Conservation (phyloP, 1,140 invertebrate species). For the Hyposmocoma kahamanoa region DNA sequence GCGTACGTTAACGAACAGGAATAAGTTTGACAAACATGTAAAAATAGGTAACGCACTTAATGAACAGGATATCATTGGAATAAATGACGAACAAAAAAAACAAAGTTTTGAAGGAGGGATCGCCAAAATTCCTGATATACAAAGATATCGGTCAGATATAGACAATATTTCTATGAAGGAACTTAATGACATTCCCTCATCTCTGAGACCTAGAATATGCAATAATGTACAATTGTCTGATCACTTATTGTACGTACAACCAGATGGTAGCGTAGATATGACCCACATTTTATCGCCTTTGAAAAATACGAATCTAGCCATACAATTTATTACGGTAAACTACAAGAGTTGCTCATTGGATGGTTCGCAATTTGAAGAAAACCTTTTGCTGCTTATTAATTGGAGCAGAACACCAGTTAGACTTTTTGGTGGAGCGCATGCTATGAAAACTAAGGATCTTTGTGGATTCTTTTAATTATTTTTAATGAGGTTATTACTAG, state of each 20-base stretch:
- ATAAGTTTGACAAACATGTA: conserved; percentile 45
- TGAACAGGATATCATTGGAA: conserved; percentile 42
- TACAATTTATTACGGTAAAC: conserved; percentile 51
- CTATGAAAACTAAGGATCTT: conserved; percentile 65
- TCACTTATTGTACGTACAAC: conserved; percentile 43
- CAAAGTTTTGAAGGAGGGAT: conserved; percentile 47
- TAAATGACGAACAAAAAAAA: conserved; percentile 40
- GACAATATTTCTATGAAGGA: conserved; percentile 28
- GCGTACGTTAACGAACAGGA: conserved; percentile 9
- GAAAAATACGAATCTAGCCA: conserved; percentile 39
- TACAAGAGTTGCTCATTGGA: conserved; percentile 53
- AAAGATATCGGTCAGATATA: conserved; percentile 53
- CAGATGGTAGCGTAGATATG: conserved; percentile 45
- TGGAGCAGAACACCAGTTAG: conserved; percentile 75
- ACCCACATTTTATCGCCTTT: conserved; percentile 46
- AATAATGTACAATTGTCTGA: conserved; percentile 39
- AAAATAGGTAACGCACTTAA: conserved; percentile 62
- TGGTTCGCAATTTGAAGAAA: conserved; percentile 31
- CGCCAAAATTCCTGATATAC: conserved; percentile 49
- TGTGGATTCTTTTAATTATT: conserved; percentile 68
- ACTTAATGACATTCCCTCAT: conserved; percentile 32
- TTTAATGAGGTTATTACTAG: no score
- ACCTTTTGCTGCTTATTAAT: conserved; percentile 63
- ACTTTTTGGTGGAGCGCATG: conserved; percentile 73
- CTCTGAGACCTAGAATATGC: conserved; percentile 44